Evolutionary conservation across 2,888 invertebrate species (phyloP), one percentile per base, ranked within the genome.

Genomic region (Cephus sareptanus): DNA sequence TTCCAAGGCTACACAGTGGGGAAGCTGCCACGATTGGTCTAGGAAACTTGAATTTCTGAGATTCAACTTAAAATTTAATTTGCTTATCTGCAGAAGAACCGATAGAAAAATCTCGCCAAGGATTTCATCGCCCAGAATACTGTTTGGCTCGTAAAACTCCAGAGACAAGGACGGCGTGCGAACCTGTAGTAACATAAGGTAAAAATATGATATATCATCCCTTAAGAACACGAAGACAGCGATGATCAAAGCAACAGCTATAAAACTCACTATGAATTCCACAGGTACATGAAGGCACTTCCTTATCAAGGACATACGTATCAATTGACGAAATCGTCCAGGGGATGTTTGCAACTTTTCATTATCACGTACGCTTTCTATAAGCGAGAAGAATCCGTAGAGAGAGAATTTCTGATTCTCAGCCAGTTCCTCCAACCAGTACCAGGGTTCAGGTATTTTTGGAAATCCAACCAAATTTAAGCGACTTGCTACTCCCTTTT

Each of bases 91-190:
- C 75, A 93, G 87, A 68, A 94, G 86, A 31, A 94, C 93, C 0
- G 94, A 94, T 77, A 94, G 85, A 77, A 94, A 92, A 85, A 94
- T 94, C 89, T 94, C 93, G 0, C 92, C 91, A 34, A 95, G 87
- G 83, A 95, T 95, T 90, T 94, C 94, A 91, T 95, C 93, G 12
- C 94, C 94, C 34, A 95, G 86, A 77, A 94, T 93, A 83, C 92
- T 92, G 77, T 88, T 85, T 82, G 88, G 80, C 79, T 92, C 89
- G 76, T 90, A 90, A 87, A 86, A 92, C 82, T 90, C 85, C 81
- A 85, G 79, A 31, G 88, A 85, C 81, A 89, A 83, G 78, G 84
- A 83, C 37, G 87, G 86, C 77, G 86, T 86, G 80, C 87, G 88
- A 74, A 88, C 84, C 90, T 90, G 71, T 6, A 78, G 34, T 73